Evolutionary conservation across 2,113 vertebrate genomes (phyloP), one percentile per base, ranked within the genome.

Genomic region (Athene cunicularia): DNA sequence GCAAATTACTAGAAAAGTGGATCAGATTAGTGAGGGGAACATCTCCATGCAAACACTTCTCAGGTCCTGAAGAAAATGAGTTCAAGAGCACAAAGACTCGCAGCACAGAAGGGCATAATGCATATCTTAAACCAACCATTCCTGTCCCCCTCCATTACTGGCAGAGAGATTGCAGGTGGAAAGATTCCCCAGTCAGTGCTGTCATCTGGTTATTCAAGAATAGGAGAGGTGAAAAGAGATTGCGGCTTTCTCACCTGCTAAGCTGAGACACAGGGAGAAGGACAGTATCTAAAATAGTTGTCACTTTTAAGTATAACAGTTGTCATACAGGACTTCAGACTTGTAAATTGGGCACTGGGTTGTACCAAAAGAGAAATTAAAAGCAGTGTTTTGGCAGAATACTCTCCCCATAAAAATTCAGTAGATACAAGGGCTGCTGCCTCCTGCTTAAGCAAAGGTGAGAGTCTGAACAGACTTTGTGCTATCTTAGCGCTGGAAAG

Each of bases 1-100:
- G 94, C 80, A 95, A 96, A 96, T 97, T 96, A 80, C 72, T 83
- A 41, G 26, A 56, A 96, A 97, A 97, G 80, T 96, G 96, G 96
- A 93, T 96, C 93, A 97, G 75, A 96, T 91, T 92, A 80, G 72
- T 62, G 86, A 95, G 55, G 74, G 67, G 63, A 89, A 82, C 26
- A 43, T 58, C 79, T 84, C 64, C 56, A 88, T 72, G 53, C 59
- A 89, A 96, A 35, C 74, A 64, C 20, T 92, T 90, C 76, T 92
- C 66, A 17, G 63, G 35, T 71, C 47, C 63, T 80, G 37, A 83
- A 85, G 59, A 49, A 94, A 96, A 92, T 50, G 67, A 92, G 94
- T 88, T 95, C 92, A 95, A 95, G 93, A 89, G 53, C 86, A 82
- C 63, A 50, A 74, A 87, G 80, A 55, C 60, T 62, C 76, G 80